Conservation (phyloP, 2,797 vertebrate species). For the Monodelphis domestica region DNA sequence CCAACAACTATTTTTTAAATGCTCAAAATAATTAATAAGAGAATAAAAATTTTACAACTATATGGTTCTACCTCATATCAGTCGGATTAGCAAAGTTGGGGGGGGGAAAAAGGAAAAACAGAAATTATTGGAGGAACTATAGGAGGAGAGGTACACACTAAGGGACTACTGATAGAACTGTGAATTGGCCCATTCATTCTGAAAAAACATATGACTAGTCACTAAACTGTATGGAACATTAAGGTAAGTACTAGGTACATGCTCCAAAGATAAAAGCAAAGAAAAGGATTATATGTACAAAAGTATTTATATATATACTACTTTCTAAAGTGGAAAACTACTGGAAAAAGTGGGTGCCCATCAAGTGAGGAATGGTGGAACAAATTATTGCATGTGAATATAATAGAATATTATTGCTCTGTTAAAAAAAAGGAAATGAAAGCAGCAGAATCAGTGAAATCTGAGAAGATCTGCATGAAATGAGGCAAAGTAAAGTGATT, state of each 20-base stretch:
- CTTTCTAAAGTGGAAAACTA: neutral
- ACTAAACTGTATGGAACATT: neutral
- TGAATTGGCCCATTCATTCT: too few species aligned
- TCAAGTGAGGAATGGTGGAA: neutral
- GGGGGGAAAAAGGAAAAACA: too few species aligned
- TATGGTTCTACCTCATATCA: neutral
- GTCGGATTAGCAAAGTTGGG: neutral
- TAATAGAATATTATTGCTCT: neutral
- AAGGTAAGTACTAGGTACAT: neutral
- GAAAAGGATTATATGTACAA: neutral
- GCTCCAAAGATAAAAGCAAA: neutral
- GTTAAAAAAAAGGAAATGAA: too few species aligned
- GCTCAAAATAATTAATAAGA: neutral
- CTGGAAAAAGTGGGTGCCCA: neutral
- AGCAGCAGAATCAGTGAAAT: too few species aligned
- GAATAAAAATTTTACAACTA: neutral
- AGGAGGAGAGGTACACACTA: too few species aligned
- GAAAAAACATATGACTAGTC: neutral
- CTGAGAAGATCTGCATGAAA: too few species aligned
- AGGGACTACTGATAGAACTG: too few species aligned
- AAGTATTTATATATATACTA: neutral
- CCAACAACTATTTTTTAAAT: neutral
- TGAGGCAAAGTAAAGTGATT: too few species aligned
- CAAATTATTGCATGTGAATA: neutral
- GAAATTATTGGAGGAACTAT: too few species aligned